phyloP scores from a whole-genome alignment of 1,140 invertebrate species.

The Achatina immaculata region DNA sequence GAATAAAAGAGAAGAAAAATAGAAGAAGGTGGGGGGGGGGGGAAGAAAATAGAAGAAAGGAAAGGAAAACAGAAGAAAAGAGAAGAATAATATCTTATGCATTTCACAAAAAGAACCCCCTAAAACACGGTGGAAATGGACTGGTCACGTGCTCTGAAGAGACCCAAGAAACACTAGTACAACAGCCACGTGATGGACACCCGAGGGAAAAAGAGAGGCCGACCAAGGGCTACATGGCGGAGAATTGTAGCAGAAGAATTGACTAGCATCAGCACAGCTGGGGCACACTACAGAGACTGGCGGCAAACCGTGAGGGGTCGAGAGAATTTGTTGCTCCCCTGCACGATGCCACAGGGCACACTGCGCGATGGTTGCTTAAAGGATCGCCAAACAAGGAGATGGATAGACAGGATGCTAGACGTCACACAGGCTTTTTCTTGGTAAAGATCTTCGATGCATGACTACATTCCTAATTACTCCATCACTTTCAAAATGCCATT shows the following conservation, averaged over 20 bases:
- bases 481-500: background rate
- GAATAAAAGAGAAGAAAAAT: background rate
- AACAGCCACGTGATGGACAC: too few species aligned
- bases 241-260: too few species aligned
- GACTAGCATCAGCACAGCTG: too few species aligned
- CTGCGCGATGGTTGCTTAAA: background rate
- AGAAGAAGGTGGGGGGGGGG: background rate
- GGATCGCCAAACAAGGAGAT: background rate
- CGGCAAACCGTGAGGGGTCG: too few species aligned
- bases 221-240: too few species aligned
- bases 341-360: too few species aligned
- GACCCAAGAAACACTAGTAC: too few species aligned
- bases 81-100: background rate
- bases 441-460: background rate
- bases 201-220: too few species aligned
- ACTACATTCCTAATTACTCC: background rate
- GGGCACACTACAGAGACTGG: too few species aligned
- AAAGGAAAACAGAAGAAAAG: background rate
- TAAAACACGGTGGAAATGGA: background rate
- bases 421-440: background rate
- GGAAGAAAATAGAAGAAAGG: background rate
- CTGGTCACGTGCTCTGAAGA: too few species aligned
- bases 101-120: background rate
- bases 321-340: too few species aligned
- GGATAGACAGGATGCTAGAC: background rate